Evolutionary conservation across 30 jellyfish, hydroid and myxozoan species (phyloP).

Genomic region (Aurelia aurita complex sp. Pacific): DNA sequence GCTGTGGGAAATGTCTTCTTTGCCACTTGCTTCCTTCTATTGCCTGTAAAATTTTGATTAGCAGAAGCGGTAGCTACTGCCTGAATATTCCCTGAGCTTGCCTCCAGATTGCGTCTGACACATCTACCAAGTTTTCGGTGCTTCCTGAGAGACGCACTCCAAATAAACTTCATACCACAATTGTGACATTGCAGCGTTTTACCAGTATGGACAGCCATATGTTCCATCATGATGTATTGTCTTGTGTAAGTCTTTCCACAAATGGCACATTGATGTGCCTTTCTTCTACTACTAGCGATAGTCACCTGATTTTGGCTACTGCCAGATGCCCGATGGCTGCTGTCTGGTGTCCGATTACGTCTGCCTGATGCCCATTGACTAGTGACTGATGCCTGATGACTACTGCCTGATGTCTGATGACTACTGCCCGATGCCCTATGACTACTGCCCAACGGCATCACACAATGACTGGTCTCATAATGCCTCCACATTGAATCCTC

Average conservation of each 20-base stretch:
- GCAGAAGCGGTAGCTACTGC: too few species aligned
- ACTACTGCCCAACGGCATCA: neutral
- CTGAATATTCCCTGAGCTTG: too few species aligned
- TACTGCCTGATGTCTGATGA: neutral
- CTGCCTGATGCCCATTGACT: neutral
- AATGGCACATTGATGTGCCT: neutral
- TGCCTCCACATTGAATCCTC: slow-evolving; percentile 50
- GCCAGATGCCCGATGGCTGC: neutral
- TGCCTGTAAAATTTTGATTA: too few species aligned
- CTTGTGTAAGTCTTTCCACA: slow-evolving; percentile 6
- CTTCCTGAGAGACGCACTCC: neutral
- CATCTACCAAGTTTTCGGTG: too few species aligned
- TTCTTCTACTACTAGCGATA: neutral
- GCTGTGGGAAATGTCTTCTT: too few species aligned
- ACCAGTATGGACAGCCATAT: slow-evolving; percentile 7
- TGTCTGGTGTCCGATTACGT: neutral
- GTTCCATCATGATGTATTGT: neutral
- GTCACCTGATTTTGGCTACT: neutral
- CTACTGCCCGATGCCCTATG: neutral
- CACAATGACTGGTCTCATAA: slow-evolving; percentile 29
- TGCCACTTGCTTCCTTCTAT: too few species aligned
- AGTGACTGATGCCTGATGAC: neutral
- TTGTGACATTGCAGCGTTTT: neutral
- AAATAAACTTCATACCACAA: slow-evolving; percentile 21
- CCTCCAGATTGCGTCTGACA: too few species aligned